Base-by-base conservation (phyloP, 2,888 invertebrate genomes). In the Punctoribates punctum region DNA sequence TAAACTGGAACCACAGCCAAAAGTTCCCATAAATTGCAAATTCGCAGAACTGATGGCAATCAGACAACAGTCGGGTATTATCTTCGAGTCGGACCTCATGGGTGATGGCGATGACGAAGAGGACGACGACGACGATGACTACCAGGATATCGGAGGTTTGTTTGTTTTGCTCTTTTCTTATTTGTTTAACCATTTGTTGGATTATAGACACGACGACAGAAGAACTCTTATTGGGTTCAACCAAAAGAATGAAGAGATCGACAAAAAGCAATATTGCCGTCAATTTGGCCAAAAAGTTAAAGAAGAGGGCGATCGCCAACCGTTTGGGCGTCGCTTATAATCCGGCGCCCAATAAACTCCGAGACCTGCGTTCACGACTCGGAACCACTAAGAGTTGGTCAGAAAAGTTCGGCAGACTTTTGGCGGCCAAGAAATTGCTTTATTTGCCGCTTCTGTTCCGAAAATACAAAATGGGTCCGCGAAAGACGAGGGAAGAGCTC, bases 271-370 rank as follows among this genome's bases (percentile, higher is more conserved):
- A 67, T n/a, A 5, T n/a, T 38, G 1, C 13, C 2, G 20, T 67
- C 1, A 67, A 42, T 67, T 67, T 67, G 42, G 67, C 38, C 20
- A 67, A 67, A 20, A 67, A 67, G 42, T 25, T 67, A 20, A 67
- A 67, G 38, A 38, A 67, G n/a, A 67, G 20, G 29, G 9, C 67
- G 38, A 67, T 67, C 15, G 38, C 38, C 9, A 38, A 38, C n/a
- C 67, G 67, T 4, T 67, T 67, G 42, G 67, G 67, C 3, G 20
- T 67, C n/a, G 25, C 38, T 5, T 67, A 67, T 67, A 29, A 8
- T 9, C 67, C 67, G 4, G 20, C 8, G 17, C 34, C n/a, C 17
- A n/a, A 38, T 38, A 34, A 29, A 67, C 42, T 17, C 34, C 5
- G 42, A 38, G 25, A 20, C 9, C 48, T 4, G 3, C 15, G 9